Conservation (phyloP, 2,888 invertebrate species). For the Branchipolynoe longqiensis region DNA sequence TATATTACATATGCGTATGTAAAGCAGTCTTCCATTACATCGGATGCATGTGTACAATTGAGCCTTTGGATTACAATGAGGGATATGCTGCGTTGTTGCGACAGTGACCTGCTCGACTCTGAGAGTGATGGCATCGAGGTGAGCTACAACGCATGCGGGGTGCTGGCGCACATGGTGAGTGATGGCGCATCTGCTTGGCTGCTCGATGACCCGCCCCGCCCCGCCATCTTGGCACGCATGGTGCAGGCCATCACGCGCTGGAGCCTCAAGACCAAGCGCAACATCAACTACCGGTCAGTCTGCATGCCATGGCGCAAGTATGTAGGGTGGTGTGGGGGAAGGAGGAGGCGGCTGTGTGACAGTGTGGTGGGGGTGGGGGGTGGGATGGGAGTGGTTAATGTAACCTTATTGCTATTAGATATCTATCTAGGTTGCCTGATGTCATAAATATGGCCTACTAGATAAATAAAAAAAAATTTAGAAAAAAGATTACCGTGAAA, state of each 20-base stretch:
- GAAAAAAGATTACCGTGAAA: too few species aligned
- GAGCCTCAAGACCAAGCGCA: conserved; percentile 92
- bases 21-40: too few species aligned
- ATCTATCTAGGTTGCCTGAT: background rate
- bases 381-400: background rate
- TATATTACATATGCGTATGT: too few species aligned
- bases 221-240: conserved; percentile 87
- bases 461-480: too few species aligned
- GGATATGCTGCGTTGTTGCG: background rate
- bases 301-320: background rate
- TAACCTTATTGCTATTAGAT: background rate
- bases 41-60: too few species aligned
- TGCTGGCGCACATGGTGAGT: conserved; percentile 96
- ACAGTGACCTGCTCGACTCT: conserved; percentile 88
- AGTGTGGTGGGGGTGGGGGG: too few species aligned
- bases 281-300: conserved; percentile 92
- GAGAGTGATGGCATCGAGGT: conserved; percentile 98
- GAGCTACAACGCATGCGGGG: conserved; percentile 97
- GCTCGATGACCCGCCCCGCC: conserved; percentile 87
- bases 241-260: conserved; percentile 92
- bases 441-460: too few species aligned
- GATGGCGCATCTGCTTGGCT: conserved; percentile 94
- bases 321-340: too few species aligned
- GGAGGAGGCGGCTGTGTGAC: too few species aligned
- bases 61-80: too few species aligned